phyloP scores from a whole-genome alignment of 2,888 invertebrate species.

The Volucella inflata region DNA sequence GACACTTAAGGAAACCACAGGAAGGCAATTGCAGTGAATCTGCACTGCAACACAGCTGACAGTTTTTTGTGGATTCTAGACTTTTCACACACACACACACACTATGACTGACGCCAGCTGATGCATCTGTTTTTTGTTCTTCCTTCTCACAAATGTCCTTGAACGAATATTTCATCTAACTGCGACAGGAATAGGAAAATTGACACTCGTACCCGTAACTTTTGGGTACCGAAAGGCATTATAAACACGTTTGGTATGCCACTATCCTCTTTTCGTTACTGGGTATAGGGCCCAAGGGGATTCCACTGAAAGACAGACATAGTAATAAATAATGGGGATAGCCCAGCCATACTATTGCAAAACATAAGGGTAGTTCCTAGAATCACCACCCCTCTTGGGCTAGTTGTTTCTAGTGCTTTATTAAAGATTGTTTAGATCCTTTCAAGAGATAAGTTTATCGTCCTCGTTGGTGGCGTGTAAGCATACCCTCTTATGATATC shows the following conservation, averaged over 20 bases:
- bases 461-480: conserved; percentile 38
- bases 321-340: conserved; percentile 56
- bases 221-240: conserved; percentile 10
- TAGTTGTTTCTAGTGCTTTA: conserved; percentile 57
- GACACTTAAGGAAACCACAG: conserved; percentile 53
- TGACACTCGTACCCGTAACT: no score
- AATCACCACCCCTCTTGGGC: conserved; percentile 9
- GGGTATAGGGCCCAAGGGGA: conserved; percentile 9
- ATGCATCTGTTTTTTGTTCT: conserved; percentile 21
- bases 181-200: conserved; percentile 24
- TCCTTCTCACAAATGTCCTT: neutral
- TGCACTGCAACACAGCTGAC: conserved; percentile 41
- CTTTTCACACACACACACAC: conserved; percentile 27
- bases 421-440: conserved; percentile 69
- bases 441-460: conserved; percentile 53
- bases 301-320: conserved; percentile 47
- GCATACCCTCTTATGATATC: conserved; percentile 22
- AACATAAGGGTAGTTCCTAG: neutral
- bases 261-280: neutral
- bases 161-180: conserved; percentile 53
- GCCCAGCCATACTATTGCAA: neutral
- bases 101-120: conserved; percentile 1
- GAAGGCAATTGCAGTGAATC: conserved; percentile 44
- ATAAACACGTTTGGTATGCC: conserved; percentile 14
- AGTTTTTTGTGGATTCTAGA: conserved; percentile 40